Evolutionary conservation across 2,113 vertebrate genomes (phyloP).

Genomic region (Muscicapa adusta): DNA sequence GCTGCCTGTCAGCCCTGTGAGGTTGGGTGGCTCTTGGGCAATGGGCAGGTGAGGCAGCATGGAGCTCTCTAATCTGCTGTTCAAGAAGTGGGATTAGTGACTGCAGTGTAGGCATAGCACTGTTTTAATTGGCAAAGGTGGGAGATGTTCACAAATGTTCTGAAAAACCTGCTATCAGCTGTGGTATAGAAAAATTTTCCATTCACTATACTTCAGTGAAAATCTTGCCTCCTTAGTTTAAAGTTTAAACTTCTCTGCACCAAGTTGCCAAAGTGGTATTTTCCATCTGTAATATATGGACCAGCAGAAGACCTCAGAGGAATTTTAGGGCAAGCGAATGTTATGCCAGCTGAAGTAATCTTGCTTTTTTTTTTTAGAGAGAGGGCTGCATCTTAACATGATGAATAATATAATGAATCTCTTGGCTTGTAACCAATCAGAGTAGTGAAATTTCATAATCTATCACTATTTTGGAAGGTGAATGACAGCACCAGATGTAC

Average conservation of each 20-base stretch:
- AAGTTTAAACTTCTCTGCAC: not conserved
- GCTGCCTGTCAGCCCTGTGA: not conserved
- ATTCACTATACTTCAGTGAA: not conserved
- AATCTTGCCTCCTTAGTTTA: not conserved
- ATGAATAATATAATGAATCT: not conserved
- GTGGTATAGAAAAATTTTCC: not conserved
- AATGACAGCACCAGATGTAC: slow-evolving; percentile 1
- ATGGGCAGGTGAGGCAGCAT: not conserved
- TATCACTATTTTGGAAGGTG: not conserved
- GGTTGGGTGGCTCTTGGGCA: not conserved
- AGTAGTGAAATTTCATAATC: not conserved
- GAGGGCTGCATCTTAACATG: not conserved
- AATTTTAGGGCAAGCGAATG: not conserved
- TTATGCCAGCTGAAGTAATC: not conserved
- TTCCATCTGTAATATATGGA: not conserved
- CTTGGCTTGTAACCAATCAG: not conserved
- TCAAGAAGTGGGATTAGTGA: not conserved
- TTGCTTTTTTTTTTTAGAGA: not conserved
- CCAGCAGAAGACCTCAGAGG: not conserved
- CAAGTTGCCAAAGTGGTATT: not conserved
- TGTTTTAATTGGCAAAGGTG: not conserved
- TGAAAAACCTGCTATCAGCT: not conserved
- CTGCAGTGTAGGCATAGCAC: not conserved
- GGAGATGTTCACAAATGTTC: not conserved
- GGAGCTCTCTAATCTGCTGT: not conserved